Evolutionary conservation across 2,113 vertebrate genomes (phyloP).

Genomic region (Aix galericulata): DNA sequence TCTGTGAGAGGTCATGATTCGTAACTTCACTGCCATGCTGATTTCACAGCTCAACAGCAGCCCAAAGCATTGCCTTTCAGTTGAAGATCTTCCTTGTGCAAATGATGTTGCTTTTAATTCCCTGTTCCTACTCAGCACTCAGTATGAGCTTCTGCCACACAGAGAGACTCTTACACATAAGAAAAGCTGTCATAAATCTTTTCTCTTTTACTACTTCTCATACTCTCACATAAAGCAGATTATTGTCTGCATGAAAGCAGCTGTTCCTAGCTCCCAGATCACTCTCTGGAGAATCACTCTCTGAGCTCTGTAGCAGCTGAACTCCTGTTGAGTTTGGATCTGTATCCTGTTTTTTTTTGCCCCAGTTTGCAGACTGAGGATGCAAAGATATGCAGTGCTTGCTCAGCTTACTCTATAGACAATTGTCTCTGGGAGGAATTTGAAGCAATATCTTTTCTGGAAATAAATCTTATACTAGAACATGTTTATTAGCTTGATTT

Average conservation of each 20-base stretch:
- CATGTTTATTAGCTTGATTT: neutral
- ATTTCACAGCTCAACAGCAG: neutral
- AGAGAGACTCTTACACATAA: neutral
- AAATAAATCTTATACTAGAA: neutral
- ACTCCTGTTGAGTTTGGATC: neutral
- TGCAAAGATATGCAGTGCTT: neutral
- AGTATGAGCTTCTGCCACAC: neutral
- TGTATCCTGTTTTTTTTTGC: neutral
- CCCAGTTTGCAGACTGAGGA: neutral
- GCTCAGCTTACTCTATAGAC: neutral
- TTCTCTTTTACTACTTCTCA: neutral
- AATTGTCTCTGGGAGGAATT: neutral
- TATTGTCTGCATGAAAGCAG: neutral
- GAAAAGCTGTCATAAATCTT: slow-evolving; percentile 16
- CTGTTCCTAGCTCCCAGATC: neutral
- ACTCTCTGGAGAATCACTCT: neutral
- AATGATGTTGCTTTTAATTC: neutral
- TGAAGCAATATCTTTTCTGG: neutral
- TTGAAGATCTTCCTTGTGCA: neutral
- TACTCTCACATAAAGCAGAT: neutral
- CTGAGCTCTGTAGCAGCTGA: neutral
- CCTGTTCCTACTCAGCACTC: neutral
- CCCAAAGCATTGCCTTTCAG: neutral
- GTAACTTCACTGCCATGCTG: neutral
- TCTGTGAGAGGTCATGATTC: neutral